Evolutionary conservation across 2,113 vertebrate genomes (phyloP).

Genomic region (Ancistrus triradiatus): DNA sequence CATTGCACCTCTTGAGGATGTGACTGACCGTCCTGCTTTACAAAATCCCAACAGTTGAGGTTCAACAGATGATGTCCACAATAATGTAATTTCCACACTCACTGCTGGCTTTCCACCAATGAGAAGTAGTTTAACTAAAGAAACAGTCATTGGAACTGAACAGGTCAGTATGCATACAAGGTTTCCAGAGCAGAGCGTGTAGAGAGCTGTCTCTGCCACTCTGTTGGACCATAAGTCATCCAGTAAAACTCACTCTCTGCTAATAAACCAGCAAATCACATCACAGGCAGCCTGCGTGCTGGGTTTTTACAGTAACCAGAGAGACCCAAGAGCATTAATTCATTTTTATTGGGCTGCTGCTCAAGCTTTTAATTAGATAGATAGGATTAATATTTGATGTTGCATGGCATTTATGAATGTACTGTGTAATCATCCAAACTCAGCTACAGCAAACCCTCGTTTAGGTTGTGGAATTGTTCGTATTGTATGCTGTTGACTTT

Average conservation of each 20-base stretch:
- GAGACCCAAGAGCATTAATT: slow-evolving; percentile 6
- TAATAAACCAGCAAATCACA: slow-evolving; percentile 35
- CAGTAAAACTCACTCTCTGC: slow-evolving; percentile 21
- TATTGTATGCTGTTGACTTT: neutral
- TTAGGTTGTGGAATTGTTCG: neutral
- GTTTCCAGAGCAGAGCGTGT: neutral
- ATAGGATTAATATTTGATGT: slow-evolving; percentile 41
- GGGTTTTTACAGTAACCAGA: slow-evolving; percentile 1
- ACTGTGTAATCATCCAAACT: neutral
- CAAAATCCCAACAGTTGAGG: no score
- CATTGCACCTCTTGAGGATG: no score
- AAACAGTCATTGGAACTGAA: slow-evolving; percentile 12
- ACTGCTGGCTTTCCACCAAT: no score
- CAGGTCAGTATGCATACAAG: slow-evolving; percentile 1
- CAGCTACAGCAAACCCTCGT: neutral
- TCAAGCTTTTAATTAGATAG: slow-evolving; percentile 37
- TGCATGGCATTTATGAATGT: slow-evolving; percentile 36
- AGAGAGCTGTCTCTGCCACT: slow-evolving; percentile 34
- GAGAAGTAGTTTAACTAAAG: neutral
- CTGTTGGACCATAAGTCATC: slow-evolving; percentile 15
- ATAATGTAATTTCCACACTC: no score
- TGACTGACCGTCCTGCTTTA: no score
- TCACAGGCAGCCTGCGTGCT: slow-evolving; percentile 7
- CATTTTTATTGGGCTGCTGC: slow-evolving; percentile 23
- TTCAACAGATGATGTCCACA: no score